Conservation (phyloP, 1,140 invertebrate genomes). For the Drosophila miranda region DNA sequence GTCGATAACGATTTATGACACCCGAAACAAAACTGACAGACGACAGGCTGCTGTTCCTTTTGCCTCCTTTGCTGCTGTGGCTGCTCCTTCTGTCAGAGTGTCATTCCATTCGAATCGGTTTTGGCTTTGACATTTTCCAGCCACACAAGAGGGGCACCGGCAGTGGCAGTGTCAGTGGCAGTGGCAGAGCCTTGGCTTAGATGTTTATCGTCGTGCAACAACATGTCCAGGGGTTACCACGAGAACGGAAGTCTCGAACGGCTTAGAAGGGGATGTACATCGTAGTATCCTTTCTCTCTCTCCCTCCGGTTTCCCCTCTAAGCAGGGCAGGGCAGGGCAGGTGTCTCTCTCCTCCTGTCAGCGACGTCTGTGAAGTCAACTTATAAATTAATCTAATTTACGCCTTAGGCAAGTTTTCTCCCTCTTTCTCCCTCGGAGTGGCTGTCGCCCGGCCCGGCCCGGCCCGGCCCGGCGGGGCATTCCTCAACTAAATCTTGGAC, state of each 20-base stretch:
- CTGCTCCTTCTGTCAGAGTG: constrained; percentile 21
- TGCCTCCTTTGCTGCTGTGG: not conserved
- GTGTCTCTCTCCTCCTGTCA: constrained; percentile 29
- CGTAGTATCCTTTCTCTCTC: constrained; percentile 4
- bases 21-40: constrained; percentile 49
- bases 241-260: constrained; percentile 62
- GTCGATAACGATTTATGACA: constrained; percentile 82
- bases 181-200: constrained; percentile 61
- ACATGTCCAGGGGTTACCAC: not conserved
- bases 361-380: constrained; percentile 16
- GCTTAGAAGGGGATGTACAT: constrained; percentile 22
- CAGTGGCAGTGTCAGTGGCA: constrained; percentile 54
- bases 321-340: constrained; percentile 38
- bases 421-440: too few relatives aligned
- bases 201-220: constrained; percentile 61
- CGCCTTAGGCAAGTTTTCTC: constrained; percentile 39
- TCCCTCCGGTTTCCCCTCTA: constrained; percentile 4
- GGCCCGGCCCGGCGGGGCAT: constrained; percentile 31
- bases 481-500: constrained; percentile 46
- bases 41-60: constrained; percentile 35
- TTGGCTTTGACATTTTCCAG: constrained; percentile 43
- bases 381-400: constrained; percentile 54
- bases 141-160: constrained; percentile 32
- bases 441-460: too few relatives aligned
- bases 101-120: constrained; percentile 38